A percentile compares a stretch with the other conserved stretches of the same genome.
Evolutionary conservation across 2,888 invertebrate genomes (phyloP).

Genomic region (Drosophila helvetica): DNA sequence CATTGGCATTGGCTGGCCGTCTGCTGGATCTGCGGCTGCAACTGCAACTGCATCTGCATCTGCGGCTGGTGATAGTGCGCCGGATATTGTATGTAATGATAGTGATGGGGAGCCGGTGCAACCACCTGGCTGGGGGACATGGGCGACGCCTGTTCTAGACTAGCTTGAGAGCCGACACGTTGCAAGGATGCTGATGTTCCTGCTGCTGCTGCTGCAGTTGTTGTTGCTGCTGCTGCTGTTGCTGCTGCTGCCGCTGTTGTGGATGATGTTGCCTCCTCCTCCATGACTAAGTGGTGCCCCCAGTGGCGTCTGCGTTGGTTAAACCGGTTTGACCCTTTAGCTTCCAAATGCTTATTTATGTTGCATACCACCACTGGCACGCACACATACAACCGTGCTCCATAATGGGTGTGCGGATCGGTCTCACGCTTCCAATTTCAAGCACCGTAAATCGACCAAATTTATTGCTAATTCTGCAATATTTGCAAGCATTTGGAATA

Average conservation of each 20-base stretch:
- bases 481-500: constrained; percentile 26
- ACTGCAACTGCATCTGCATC: constrained; percentile 31
- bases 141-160: constrained; percentile 84
- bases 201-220: constrained; percentile 30
- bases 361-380: constrained; percentile 36
- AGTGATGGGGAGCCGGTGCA: constrained; percentile 77
- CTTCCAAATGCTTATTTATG: constrained; percentile 71
- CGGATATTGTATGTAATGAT: constrained; percentile 83
- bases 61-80: constrained; percentile 62
- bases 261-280: constrained; percentile 33
- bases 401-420: constrained; percentile 32
- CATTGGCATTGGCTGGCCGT: constrained; percentile 60
- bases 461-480: constrained; percentile 67
- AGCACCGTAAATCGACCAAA: constrained; percentile 57
- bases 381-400: constrained; percentile 18
- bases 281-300: constrained; percentile 44
- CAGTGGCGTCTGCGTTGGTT: constrained; percentile 50
- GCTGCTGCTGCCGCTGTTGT: constrained; percentile 25
- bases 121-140: constrained; percentile 25
- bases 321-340: constrained; percentile 82
- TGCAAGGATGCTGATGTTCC: constrained; percentile 60
- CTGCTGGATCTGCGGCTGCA: constrained; percentile 14
- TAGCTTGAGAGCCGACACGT: constrained; percentile 86
- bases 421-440: constrained; percentile 71
- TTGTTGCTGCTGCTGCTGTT: constrained; percentile 3